Evolutionary conservation across 2,113 vertebrate species (phyloP).

Genomic region (Typhlomys cinereus): DNA sequence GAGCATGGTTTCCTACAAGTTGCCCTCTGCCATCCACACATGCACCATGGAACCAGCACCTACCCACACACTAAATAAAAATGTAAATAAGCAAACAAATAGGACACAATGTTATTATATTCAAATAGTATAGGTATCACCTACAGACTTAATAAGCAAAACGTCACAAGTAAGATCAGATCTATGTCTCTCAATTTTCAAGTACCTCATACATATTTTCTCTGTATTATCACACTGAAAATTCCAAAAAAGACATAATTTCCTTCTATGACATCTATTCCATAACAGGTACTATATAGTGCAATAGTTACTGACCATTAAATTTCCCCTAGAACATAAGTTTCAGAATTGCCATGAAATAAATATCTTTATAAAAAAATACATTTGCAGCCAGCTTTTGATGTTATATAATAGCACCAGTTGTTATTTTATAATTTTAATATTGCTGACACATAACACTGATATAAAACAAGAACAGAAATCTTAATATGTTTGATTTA

Average conservation of each 20-base stretch:
- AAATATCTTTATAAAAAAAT: neutral
- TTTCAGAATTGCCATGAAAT: neutral
- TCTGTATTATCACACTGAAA: neutral
- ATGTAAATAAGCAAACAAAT: neutral
- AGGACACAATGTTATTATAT: neutral
- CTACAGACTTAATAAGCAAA: neutral
- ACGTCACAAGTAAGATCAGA: neutral
- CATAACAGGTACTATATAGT: neutral
- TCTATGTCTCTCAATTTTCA: neutral
- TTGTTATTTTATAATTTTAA: constrained; percentile 17
- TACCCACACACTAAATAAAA: too few relatives aligned
- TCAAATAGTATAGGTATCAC: neutral
- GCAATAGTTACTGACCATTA: neutral
- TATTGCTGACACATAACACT: neutral
- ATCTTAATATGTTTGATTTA: neutral
- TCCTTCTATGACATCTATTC: neutral
- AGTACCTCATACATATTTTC: neutral
- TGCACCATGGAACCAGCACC: too few relatives aligned
- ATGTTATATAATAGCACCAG: neutral
- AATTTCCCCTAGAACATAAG: constrained; percentile 15
- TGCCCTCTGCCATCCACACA: too few relatives aligned
- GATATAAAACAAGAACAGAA: neutral
- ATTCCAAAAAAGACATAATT: neutral
- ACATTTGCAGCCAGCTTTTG: neutral
- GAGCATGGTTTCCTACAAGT: too few relatives aligned